These are phyloP conservation scores for Noturus placidus DNA, from an alignment of 2,113 vertebrate species.

Conservation along the genomic window DNA sequence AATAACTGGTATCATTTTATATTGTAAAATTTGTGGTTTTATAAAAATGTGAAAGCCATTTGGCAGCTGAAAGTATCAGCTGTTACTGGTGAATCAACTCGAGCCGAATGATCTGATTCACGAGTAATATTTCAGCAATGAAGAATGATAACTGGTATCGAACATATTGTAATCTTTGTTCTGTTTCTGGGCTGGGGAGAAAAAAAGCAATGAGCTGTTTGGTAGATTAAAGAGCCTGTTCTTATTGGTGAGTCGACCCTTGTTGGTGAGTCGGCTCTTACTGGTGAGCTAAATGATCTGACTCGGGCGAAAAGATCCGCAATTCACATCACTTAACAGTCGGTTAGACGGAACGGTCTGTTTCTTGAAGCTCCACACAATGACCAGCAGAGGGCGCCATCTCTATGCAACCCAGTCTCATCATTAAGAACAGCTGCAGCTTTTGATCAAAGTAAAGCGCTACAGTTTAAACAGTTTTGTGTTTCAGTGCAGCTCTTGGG, in stretches of 20 bases:
- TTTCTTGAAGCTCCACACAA: neutral
- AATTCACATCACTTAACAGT: neutral
- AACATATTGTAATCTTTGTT: neutral
- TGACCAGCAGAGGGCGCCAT: slow-evolving; percentile 6
- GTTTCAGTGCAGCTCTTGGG: neutral
- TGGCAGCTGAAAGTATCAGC: too few relatives aligned
- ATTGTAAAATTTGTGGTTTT: neutral
- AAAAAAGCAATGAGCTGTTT: neutral
- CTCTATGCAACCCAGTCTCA: too few relatives aligned
- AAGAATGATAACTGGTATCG: neutral
- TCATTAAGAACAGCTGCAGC: neutral
- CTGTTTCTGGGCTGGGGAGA: neutral
- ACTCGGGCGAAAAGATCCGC: neutral
- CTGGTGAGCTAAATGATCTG: neutral
- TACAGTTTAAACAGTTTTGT: neutral
- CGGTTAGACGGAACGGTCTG: neutral
- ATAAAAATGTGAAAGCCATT: neutral
- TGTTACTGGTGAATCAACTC: too few relatives aligned
- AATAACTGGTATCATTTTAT: too few relatives aligned
- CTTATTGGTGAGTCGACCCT: neutral
- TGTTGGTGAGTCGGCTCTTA: neutral
- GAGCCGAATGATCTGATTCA: neutral
- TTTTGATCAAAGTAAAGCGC: neutral
- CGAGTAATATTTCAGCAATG: neutral
- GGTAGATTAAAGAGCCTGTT: neutral